Evolutionary conservation across 2,888 invertebrate species (phyloP).

Genomic region (Apocheima hispidaria): DNA sequence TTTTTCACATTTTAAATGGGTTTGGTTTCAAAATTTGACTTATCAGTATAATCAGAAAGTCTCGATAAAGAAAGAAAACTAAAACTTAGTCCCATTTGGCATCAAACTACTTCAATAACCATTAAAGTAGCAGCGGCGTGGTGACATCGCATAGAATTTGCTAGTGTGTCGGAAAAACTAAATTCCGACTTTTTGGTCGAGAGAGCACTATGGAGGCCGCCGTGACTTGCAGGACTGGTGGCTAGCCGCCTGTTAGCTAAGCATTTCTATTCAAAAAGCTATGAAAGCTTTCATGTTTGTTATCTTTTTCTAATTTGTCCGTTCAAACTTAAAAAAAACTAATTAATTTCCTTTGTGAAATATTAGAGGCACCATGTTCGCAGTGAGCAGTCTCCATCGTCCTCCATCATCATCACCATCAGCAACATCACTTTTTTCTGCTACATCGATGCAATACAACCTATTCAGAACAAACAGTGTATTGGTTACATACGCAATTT

Average conservation of each 20-base stretch:
- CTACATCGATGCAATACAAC: not conserved
- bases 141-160: slow-evolving; percentile 6
- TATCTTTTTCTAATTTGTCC: not conserved
- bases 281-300: slow-evolving; percentile 1
- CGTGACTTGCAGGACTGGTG: not conserved
- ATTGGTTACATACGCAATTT: no score
- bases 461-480: not conserved
- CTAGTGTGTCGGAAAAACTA: slow-evolving; percentile 18
- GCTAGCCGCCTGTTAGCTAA: not conserved
- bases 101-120: slow-evolving; percentile 13
- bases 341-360: no score
- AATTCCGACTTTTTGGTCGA: slow-evolving; percentile 6
- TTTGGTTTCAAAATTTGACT: not conserved
- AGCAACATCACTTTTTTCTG: no score
- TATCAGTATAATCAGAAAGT: not conserved
- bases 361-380: no score
- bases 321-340: not conserved
- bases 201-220: not conserved
- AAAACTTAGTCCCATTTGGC: slow-evolving; percentile 5
- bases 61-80: not conserved
- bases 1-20: not conserved
- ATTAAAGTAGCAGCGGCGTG: slow-evolving; percentile 7
- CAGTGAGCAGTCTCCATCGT: no score
- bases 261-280: slow-evolving; percentile 15
- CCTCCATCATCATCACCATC: no score